phyloP scores from a whole-genome alignment of 1,140 invertebrate genomes.

The Drosophila burlai region DNA sequence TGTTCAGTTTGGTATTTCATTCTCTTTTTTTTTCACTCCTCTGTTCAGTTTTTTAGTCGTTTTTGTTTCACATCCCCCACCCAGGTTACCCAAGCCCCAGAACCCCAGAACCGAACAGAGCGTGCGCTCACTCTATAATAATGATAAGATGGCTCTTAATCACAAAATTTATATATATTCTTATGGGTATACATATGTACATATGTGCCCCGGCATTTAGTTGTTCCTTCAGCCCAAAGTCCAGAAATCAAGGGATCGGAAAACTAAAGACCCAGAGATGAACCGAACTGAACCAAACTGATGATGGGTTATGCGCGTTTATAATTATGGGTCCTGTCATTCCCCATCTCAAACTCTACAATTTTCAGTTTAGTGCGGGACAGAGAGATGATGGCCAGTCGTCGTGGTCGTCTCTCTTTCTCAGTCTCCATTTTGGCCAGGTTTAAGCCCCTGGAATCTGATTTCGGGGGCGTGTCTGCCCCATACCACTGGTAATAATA shows the following conservation, averaged over 20 bases:
- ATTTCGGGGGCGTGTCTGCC: slow-evolving; percentile 25
- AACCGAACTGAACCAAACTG: slow-evolving; percentile 49
- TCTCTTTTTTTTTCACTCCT: slow-evolving; percentile 13
- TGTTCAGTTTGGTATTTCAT: slow-evolving; percentile 65
- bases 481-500: slow-evolving; percentile 23
- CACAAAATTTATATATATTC: slow-evolving; percentile 81
- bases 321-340: slow-evolving; percentile 85
- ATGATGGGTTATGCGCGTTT: slow-evolving; percentile 84
- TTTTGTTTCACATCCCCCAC: slow-evolving; percentile 44
- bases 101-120: slow-evolving; percentile 42
- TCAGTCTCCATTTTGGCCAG: slow-evolving; percentile 50
- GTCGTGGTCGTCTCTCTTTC: not conserved
- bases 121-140: slow-evolving; percentile 84
- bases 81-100: slow-evolving; percentile 18
- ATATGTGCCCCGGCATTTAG: slow-evolving; percentile 69
- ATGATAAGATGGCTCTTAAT: slow-evolving; percentile 85
- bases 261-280: slow-evolving; percentile 14
- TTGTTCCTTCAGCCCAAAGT: slow-evolving; percentile 39
- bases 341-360: slow-evolving; percentile 75
- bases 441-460: slow-evolving; percentile 19
- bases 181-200: not conserved
- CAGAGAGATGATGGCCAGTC: slow-evolving; percentile 6
- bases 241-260: slow-evolving; percentile 41
- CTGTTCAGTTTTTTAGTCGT: slow-evolving; percentile 24
- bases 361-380: slow-evolving; percentile 60